These are phyloP conservation scores for Drosophila kanekoi DNA, from an alignment of 2,888 invertebrate genomes.

Conservation along the genomic window DNA sequence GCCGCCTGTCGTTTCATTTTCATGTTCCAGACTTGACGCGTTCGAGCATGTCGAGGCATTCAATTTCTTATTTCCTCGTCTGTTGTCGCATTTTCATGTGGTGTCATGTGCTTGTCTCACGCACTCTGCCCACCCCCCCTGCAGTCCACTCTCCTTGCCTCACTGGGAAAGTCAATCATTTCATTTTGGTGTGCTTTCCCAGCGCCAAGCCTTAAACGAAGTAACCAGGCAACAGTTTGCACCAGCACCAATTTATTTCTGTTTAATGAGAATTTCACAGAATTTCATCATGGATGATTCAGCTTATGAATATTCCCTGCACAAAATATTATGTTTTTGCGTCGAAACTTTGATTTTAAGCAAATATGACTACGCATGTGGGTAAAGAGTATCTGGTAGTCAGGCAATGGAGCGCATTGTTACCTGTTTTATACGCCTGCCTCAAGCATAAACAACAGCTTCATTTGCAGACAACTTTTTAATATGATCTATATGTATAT, in stretches of 20 bases:
- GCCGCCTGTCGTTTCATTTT: constrained; percentile 45
- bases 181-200: constrained; percentile 30
- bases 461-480: constrained; percentile 52
- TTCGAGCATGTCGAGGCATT: constrained; percentile 63
- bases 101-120: constrained; percentile 51
- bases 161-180: constrained; percentile 38
- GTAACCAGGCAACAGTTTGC: constrained; percentile 23
- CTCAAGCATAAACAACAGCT: constrained; percentile 46
- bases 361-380: no score
- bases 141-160: neutral
- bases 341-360: no score
- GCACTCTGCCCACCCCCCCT: neutral
- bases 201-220: constrained; percentile 16
- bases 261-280: constrained; percentile 32
- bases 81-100: constrained; percentile 69
- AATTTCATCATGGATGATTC: constrained; percentile 7
- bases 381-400: neutral
- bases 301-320: constrained; percentile 13
- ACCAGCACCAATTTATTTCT: constrained; percentile 1
- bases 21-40: constrained; percentile 53
- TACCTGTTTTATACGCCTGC: constrained; percentile 1
- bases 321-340: no score
- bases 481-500: constrained; percentile 21
- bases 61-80: constrained; percentile 65
- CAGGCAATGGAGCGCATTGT: neutral